Conservation (phyloP, 2,113 vertebrate species). For the Cryptotis parvus region DNA sequence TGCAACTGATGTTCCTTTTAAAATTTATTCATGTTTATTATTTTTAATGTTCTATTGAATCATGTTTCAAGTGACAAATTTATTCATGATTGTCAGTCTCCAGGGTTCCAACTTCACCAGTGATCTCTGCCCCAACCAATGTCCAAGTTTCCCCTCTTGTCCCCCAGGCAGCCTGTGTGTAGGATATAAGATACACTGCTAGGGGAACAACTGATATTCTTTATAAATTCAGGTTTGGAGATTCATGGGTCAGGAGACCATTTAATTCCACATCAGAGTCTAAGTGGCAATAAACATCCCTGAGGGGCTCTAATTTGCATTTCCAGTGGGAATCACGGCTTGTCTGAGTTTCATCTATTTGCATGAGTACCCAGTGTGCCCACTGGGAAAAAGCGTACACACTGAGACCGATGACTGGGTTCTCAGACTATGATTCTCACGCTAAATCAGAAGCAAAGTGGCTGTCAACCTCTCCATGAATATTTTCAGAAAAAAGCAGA, state of each 20-base stretch:
- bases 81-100: too few relatives aligned
- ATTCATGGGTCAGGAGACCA: background rate
- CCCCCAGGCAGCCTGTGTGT: too few relatives aligned
- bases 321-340: background rate
- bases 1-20: background rate
- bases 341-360: background rate
- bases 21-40: background rate
- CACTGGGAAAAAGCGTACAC: background rate
- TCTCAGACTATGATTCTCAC: background rate
- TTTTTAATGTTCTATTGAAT: too few relatives aligned
- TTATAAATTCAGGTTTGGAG: background rate
- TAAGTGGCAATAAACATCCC: background rate
- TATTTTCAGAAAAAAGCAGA: background rate
- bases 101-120: too few relatives aligned
- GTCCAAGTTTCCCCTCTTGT: too few relatives aligned
- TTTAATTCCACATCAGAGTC: background rate
- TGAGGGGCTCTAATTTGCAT: background rate
- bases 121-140: too few relatives aligned
- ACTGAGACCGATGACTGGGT: background rate
- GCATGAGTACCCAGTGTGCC: background rate
- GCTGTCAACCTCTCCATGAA: background rate
- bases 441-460: background rate
- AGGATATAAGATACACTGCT: too few relatives aligned
- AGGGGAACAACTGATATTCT: background rate
- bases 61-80: too few relatives aligned